Base-by-base conservation (phyloP, 2,888 invertebrate genomes). In the Pandemis heparana region DNA sequence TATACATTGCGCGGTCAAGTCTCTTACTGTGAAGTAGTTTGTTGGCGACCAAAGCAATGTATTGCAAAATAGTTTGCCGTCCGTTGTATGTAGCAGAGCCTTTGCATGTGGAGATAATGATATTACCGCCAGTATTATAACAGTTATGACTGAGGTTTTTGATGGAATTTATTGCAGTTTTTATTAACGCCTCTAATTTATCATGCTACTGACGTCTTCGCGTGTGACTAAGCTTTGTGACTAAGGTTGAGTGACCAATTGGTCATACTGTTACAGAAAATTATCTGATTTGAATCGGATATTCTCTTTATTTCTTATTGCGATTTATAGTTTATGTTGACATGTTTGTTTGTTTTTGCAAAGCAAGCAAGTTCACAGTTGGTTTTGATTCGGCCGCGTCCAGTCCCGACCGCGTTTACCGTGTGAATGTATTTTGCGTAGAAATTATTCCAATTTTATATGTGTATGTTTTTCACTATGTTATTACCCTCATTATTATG, bases 371-470 rank as follows among this genome's bases (percentile, higher is more conserved):
- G 68, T 69, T 46, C 64, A 23, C 32, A 39, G 48, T 51, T 5
- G 8, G 18, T 53, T 23, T 23, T 0, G 61, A 53, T 56, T 39
- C 72, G 23, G 63, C 63, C 67, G 56, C 67, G 72, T 68, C 67
- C 72, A 46, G 67, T 56, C 39, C 75, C 78, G 75, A 75, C 75
- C 70, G 78, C 78, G 76, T 79, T 81, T 81, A 43, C 38, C 41
- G 76, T 80, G 80, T 82, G 81, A 76, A 66, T 81, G 80, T 82
- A 68, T 81, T 80, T 82, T 81, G 81, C 82, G 84, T 86, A 84
- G 84, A 85, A 87, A 85, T 79, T 82, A 88, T 89, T 89, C 87
- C 86, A 87, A 65, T 84, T 87, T 83, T 83, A 81, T 81, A 80
- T 84, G 80, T 81, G 78, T 79, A 77, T 81, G 77, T 7, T 56